These are phyloP conservation scores for Australoheros scitulus DNA, from an alignment of 2,113 vertebrate species.

Conservation along the genomic window DNA sequence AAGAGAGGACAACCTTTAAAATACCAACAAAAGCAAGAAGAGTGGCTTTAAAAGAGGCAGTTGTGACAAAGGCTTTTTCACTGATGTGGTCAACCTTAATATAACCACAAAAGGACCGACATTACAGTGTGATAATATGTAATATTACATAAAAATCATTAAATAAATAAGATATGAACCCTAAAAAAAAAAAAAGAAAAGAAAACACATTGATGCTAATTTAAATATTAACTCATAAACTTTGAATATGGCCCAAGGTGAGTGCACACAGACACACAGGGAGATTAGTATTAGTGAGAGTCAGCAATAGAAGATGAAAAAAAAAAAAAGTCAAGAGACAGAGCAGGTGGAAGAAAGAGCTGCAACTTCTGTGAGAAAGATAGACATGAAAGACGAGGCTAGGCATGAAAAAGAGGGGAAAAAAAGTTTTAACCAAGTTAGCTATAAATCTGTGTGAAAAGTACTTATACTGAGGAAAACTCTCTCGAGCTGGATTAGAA, in stretches of 20 bases:
- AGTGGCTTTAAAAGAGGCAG: accelerated
- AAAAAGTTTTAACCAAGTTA: slow-evolving; percentile 14
- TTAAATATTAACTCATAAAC: neutral
- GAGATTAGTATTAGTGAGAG: neutral
- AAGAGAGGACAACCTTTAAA: neutral
- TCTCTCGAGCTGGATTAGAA: slow-evolving; percentile 27
- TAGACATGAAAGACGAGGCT: slow-evolving; percentile 26
- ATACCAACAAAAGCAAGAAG: neutral
- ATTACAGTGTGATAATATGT: neutral
- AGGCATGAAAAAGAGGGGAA: neutral
- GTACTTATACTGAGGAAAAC: slow-evolving; percentile 1
- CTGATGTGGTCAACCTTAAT: neutral
- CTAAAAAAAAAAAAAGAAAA: too few relatives aligned
- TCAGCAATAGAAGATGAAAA: slow-evolving; percentile 4
- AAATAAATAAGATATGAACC: too few relatives aligned
- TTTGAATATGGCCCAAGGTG: slow-evolving; percentile 7
- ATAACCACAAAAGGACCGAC: neutral
- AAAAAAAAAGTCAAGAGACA: neutral
- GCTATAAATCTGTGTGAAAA: slow-evolving; percentile 31
- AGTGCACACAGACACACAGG: neutral
- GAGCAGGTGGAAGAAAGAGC: neutral
- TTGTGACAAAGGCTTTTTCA: neutral
- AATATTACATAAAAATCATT: neutral
- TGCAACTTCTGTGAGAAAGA: slow-evolving; percentile 14
- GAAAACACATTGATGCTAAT: neutral